These are phyloP conservation scores for Pseudochromis fuscus DNA, from an alignment of 2,797 vertebrate genomes.

Conservation along the genomic window DNA sequence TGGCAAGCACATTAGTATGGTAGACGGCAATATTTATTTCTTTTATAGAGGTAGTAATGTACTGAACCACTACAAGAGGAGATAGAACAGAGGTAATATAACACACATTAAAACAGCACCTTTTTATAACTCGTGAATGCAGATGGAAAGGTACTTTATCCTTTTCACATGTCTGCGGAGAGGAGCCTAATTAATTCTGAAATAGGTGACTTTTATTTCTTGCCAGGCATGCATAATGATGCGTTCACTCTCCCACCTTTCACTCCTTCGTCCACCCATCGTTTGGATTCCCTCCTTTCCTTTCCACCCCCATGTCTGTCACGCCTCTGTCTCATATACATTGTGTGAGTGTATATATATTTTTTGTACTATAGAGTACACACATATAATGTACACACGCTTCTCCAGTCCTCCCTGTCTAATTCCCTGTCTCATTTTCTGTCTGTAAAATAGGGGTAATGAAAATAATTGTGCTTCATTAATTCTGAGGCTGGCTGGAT, in stretches of 20 bases:
- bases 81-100: conserved; percentile 85
- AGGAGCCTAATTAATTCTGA: conserved; percentile 85
- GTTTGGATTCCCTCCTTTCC: conserved; percentile 52
- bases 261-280: conserved; percentile 61
- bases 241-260: conserved; percentile 70
- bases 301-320: conserved; percentile 15
- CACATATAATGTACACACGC: conserved; percentile 32
- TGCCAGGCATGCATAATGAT: conserved; percentile 84
- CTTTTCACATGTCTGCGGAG: conserved; percentile 79
- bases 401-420: conserved; percentile 42
- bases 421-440: conserved; percentile 87
- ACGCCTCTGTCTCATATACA: conserved; percentile 28
- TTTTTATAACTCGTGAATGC: conserved; percentile 83
- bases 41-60: conserved; percentile 87
- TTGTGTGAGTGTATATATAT: no score
- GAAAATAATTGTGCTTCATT: conserved; percentile 99
- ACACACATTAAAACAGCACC: conserved; percentile 84
- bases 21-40: conserved; percentile 85
- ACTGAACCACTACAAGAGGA: conserved; percentile 80
- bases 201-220: conserved; percentile 87
- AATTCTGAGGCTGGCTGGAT: conserved; percentile 95
- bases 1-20: conserved; percentile 85
- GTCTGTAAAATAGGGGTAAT: conserved; percentile 93
- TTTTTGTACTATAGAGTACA: background rate
- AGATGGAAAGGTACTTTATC: conserved; percentile 82